Percentiles rank a stretch among this genome's conserved stretches.
Conservation (phyloP, 2,888 invertebrate genomes). For the Ormyrus labotus region DNA sequence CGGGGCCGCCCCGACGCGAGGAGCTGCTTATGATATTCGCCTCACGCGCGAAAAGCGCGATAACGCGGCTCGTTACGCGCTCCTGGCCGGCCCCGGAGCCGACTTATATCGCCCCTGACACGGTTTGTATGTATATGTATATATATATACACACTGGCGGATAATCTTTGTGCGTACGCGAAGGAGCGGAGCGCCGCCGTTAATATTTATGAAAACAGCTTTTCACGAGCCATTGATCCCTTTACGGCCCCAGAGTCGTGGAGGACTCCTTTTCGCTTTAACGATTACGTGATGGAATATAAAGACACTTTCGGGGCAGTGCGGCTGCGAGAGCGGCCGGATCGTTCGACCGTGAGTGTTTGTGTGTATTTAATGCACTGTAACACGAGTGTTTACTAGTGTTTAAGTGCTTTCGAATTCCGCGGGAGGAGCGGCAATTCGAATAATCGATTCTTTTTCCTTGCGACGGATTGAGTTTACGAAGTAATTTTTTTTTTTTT, state of each 20-base stretch:
- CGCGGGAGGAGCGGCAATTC: no score
- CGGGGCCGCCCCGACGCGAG: not conserved
- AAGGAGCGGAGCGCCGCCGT: slow-evolving; percentile 6
- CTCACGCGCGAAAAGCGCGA: slow-evolving; percentile 68
- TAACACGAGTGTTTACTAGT: no score
- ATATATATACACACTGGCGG: slow-evolving; percentile 15
- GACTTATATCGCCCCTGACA: slow-evolving; percentile 48
- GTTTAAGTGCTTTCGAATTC: no score
- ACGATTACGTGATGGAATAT: slow-evolving; percentile 17
- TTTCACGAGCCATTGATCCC: slow-evolving; percentile 30
- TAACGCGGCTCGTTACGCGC: slow-evolving; percentile 62
- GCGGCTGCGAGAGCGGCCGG: not conserved
- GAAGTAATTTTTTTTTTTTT: no score
- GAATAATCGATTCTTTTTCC: no score
- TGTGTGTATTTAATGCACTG: not conserved
- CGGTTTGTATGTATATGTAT: slow-evolving; percentile 54
- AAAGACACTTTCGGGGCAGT: not conserved
- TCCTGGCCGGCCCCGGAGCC: slow-evolving; percentile 52
- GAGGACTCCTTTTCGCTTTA: slow-evolving; percentile 7
- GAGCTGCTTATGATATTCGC: slow-evolving; percentile 61
- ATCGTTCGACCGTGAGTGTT: not conserved
- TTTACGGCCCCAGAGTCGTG: not conserved
- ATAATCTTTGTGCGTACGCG: slow-evolving; percentile 6
- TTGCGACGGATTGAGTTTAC: no score
- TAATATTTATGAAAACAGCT: slow-evolving; percentile 56